These are phyloP conservation scores for Diadema setosum DNA, from an alignment of 35 echinoderm and acorn worm genomes.

Conservation along the genomic window DNA sequence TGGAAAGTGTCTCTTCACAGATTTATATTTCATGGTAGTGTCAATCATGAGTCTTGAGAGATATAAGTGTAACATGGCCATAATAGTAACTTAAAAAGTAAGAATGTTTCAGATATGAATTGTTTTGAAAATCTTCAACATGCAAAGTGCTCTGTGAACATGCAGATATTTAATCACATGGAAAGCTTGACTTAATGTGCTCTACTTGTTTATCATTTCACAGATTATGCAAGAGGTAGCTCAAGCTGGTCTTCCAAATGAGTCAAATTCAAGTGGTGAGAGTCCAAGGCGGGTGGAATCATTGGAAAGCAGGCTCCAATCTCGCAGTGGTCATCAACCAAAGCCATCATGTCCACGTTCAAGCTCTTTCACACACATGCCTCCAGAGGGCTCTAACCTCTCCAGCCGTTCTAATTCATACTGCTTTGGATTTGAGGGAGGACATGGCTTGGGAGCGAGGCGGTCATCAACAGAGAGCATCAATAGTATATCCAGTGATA, in stretches of 20 bases:
- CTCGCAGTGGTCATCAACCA: neutral
- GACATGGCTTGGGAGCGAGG: slow-evolving; percentile 17
- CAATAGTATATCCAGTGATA: slow-evolving; percentile 87
- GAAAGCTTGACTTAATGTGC: too few species aligned
- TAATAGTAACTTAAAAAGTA: too few species aligned
- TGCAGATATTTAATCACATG: too few species aligned
- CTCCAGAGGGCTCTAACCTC: slow-evolving; percentile 45
- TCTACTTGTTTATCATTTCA: neutral
- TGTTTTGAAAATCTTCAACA: too few species aligned
- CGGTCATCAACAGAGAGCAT: slow-evolving; percentile 93
- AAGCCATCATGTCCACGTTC: slow-evolving; percentile 22
- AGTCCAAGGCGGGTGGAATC: neutral
- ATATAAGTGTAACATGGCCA: too few species aligned
- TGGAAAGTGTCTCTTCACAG: too few species aligned
- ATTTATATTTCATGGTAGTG: too few species aligned
- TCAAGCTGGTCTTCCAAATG: slow-evolving; percentile 57
- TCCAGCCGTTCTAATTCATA: slow-evolving; percentile 85
- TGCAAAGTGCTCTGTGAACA: too few species aligned
- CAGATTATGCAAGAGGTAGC: slow-evolving; percentile 99
- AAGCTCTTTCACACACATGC: slow-evolving; percentile 38
- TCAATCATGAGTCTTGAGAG: too few species aligned
- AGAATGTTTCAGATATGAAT: too few species aligned
- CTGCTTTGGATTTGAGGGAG: slow-evolving; percentile 78
- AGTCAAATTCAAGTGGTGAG: neutral
- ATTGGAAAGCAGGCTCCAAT: neutral